These are phyloP conservation scores for Sapayoa aenigma DNA, from an alignment of 2,113 vertebrate species.

Conservation along the genomic window DNA sequence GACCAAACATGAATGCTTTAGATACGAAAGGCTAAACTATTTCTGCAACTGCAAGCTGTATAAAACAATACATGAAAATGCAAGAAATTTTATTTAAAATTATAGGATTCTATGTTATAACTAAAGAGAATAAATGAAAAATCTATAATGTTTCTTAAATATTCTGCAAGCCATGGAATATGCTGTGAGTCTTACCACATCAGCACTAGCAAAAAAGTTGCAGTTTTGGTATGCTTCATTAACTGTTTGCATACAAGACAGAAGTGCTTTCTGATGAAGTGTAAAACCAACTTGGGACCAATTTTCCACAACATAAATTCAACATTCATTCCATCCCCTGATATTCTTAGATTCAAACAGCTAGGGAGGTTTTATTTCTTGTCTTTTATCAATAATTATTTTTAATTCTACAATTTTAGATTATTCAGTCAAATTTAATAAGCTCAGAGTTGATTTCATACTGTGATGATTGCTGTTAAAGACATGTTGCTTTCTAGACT, in stretches of 20 bases:
- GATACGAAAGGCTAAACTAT: neutral
- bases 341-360: conserved; percentile 67
- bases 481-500: neutral
- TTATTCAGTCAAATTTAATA: conserved; percentile 45
- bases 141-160: conserved; percentile 4
- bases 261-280: conserved; percentile 81
- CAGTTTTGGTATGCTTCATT: conserved; percentile 77
- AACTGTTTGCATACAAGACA: conserved; percentile 83
- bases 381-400: conserved; percentile 65
- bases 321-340: conserved; percentile 73
- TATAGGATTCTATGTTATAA: neutral
- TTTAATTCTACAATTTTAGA: conserved; percentile 58
- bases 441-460: conserved; percentile 24
- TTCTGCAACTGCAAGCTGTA: neutral
- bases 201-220: conserved; percentile 66
- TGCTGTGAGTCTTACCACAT: conserved; percentile 36
- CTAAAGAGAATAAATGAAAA: neutral
- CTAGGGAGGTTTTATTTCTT: conserved; percentile 60
- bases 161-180: conserved; percentile 38
- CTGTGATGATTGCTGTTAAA: conserved; percentile 41
- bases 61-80: neutral
- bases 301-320: conserved; percentile 87
- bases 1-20: conserved; percentile 27
- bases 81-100: neutral
- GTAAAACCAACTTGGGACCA: conserved; percentile 83